phyloP scores from a whole-genome alignment of 2,888 invertebrate species.

The Agriopis aurantiaria region DNA sequence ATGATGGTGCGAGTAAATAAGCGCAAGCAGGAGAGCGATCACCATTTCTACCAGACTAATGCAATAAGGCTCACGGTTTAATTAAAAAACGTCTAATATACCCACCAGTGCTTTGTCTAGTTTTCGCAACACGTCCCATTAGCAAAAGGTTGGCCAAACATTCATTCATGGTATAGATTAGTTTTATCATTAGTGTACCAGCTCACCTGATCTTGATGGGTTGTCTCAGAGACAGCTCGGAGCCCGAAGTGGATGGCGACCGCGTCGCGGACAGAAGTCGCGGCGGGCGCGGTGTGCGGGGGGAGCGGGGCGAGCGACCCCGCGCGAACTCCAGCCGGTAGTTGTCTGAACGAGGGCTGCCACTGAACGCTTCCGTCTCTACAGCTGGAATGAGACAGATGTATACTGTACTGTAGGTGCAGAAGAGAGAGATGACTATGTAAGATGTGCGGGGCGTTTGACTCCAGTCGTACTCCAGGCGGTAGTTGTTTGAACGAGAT shows the following conservation, averaged over 20 bases:
- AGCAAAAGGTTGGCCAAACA: not conserved
- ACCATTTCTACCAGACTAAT: too few species aligned
- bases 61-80: not conserved
- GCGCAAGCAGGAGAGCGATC: too few species aligned
- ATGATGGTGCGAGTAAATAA: too few species aligned
- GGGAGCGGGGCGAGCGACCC: constrained; percentile 86
- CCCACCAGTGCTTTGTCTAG: not conserved
- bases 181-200: not conserved
- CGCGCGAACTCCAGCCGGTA: constrained; percentile 91
- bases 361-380: constrained; percentile 75
- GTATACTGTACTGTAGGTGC: constrained; percentile 2
- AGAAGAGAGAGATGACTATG: not conserved
- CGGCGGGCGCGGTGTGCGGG: constrained; percentile 76
- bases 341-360: constrained; percentile 87
- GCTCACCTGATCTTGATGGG: constrained; percentile 78
- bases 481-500: constrained; percentile 88
- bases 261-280: constrained; percentile 70
- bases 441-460: not conserved
- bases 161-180: not conserved
- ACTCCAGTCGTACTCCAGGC: constrained; percentile 52
- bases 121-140: not conserved
- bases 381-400: constrained; percentile 49
- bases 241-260: constrained; percentile 75
- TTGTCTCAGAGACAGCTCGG: constrained; percentile 74
- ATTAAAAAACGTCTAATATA: not conserved